These are phyloP conservation scores for Stigmatopora argus DNA, from an alignment of 2,113 vertebrate genomes.

Conservation along the genomic window DNA sequence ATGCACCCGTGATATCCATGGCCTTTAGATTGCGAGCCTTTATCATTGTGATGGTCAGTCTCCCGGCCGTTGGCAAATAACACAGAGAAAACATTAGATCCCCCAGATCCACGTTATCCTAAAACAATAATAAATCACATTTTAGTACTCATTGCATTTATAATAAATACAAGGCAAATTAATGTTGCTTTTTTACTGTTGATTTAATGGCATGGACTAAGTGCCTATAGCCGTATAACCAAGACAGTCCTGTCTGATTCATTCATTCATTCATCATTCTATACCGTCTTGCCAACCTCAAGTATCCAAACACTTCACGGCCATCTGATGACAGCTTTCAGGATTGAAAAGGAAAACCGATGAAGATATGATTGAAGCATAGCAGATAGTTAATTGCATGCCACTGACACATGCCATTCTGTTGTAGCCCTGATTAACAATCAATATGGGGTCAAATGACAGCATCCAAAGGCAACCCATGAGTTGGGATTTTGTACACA, in stretches of 20 bases:
- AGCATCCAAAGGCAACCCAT: constrained; percentile 5
- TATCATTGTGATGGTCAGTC: constrained; percentile 96
- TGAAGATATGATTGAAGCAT: constrained; percentile 20
- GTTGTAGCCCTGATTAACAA: constrained; percentile 21
- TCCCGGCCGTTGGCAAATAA: constrained; percentile 94
- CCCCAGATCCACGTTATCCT: constrained; percentile 97
- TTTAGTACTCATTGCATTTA: neutral
- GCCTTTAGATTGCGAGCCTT: constrained; percentile 97
- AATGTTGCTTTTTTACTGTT: neutral
- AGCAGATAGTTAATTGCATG: constrained; percentile 15
- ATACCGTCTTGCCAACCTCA: too few relatives aligned
- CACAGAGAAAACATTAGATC: constrained; percentile 99
- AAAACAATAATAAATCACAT: constrained; percentile 35
- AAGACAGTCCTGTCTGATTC: too few relatives aligned
- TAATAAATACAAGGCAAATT: neutral
- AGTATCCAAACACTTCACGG: neutral
- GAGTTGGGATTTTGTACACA: constrained; percentile 10
- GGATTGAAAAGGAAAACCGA: constrained; percentile 16
- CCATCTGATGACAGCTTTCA: neutral
- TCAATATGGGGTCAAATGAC: constrained; percentile 14
- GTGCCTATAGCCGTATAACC: neutral
- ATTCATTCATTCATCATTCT: too few relatives aligned
- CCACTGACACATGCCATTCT: constrained; percentile 21
- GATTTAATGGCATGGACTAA: neutral
- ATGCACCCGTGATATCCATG: constrained; percentile 99